Base-by-base conservation (phyloP, 2,797 vertebrate species). In the Oreonectes daqikongensis region DNA sequence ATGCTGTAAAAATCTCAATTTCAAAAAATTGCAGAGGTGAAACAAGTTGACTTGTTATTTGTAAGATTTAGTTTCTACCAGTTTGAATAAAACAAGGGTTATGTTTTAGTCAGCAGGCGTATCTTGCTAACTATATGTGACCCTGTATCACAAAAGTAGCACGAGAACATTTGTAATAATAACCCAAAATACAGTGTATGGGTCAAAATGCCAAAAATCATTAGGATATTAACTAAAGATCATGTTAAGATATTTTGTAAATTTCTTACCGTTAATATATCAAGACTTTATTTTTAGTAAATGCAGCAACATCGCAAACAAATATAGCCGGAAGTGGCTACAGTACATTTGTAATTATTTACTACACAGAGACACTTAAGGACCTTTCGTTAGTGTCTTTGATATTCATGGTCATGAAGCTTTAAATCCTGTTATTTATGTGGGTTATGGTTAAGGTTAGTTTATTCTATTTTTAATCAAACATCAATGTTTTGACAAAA, bases 21-120 rank as follows among this genome's bases (percentile, higher is more conserved):
- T n/a, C n/a, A n/a, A n/a, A n/a, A n/a, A n/a, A n/a, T n/a, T 14
- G 20, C 60, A 26, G 7, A 40, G 46, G 24, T 60, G 69, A 38
- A 35, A 64, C 15, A 52, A 10, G n/a, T 52, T 64, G n/a, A 64
- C 46, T 72, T 38, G n/a, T 24, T 65, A 38, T 64, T 35, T 53
- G 4, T 64, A 28, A 30, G 55, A 59, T 59, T 8, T 28, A 32
- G 55, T 20, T 18, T 60, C 57, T 46, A 32, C 3, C 11, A 46
- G 38, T 32, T 0, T 20, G 7, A 72, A 59, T 8, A 55, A 57
- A 35, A 38, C 42, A 48, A 53, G 6, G 3, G 18, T n/a, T 48
- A 67, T 32, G 66, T 69, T 4, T 69, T 26, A 12, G 46, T 52
- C 24, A 28, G 17, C 11, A 44, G 9, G 30, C 12, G 42, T 44